phyloP scores from a whole-genome alignment of 2,888 invertebrate species.

The Gari tellinella region DNA sequence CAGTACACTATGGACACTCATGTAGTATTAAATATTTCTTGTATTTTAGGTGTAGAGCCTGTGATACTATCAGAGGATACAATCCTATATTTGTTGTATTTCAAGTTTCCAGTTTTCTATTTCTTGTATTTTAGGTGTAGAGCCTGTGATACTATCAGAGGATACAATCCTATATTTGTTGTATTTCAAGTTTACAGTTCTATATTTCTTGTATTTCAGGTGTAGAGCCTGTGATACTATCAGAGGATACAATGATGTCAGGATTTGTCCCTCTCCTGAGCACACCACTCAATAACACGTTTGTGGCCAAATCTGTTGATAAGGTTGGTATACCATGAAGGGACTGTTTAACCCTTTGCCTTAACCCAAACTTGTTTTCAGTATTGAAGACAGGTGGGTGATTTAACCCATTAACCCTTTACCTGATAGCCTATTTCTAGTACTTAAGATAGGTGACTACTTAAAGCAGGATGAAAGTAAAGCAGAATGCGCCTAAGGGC shows the following conservation, averaged over 20 bases:
- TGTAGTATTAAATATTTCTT: too few species aligned
- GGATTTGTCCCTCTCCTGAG: constrained; percentile 94
- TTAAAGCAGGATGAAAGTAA: too few species aligned
- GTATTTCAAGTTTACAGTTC: constrained; percentile 91
- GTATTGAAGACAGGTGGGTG: too few species aligned
- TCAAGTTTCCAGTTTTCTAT: constrained; percentile 90
- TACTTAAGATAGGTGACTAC: too few species aligned
- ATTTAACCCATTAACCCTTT: too few species aligned
- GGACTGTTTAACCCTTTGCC: too few species aligned
- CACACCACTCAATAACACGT: constrained; percentile 89
- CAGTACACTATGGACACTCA: too few species aligned
- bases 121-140: constrained; percentile 87
- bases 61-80: constrained; percentile 86
- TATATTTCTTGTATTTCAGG: constrained; percentile 87
- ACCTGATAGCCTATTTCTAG: too few species aligned
- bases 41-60: constrained; percentile 87
- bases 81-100: constrained; percentile 92
- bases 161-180: constrained; percentile 90
- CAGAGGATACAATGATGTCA: constrained; percentile 86
- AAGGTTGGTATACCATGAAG: constrained; percentile 84
- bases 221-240: constrained; percentile 87
- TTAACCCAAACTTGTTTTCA: too few species aligned
- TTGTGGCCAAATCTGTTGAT: constrained; percentile 88
- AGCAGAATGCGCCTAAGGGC: too few species aligned
- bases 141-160: constrained; percentile 87